These are phyloP conservation scores for Cyclargus thomasi DNA, from an alignment of 1,140 invertebrate species.

Conservation along the genomic window DNA sequence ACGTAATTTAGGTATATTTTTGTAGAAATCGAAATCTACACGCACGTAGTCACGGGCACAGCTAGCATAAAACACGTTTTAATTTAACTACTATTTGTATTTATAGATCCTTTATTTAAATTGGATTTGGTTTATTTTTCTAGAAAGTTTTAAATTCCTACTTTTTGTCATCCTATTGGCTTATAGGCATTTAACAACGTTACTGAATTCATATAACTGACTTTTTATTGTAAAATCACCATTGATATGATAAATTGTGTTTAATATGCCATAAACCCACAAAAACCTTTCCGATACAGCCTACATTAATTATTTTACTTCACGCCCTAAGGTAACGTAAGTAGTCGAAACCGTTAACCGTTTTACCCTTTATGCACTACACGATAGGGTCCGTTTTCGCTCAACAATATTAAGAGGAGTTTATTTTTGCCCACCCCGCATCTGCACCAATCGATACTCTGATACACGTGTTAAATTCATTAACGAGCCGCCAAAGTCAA, in stretches of 20 bases:
- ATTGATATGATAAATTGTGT: neutral
- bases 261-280: slow-evolving; percentile 4
- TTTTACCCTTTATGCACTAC: slow-evolving; percentile 30
- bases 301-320: slow-evolving; percentile 51
- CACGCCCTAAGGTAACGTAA: slow-evolving; percentile 26
- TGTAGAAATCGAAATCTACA: too few relatives aligned
- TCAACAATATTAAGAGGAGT: slow-evolving; percentile 24
- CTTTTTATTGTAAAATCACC: neutral
- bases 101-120: too few relatives aligned
- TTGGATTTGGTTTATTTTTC: too few relatives aligned
- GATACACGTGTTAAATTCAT: slow-evolving; percentile 39
- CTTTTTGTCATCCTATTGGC: too few relatives aligned
- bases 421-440: slow-evolving; percentile 47
- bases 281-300: slow-evolving; percentile 15
- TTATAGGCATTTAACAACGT: neutral
- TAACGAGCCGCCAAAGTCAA: slow-evolving; percentile 21
- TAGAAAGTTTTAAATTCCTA: too few relatives aligned
- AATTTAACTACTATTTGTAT: too few relatives aligned
- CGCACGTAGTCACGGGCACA: too few relatives aligned
- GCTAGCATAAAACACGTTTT: too few relatives aligned
- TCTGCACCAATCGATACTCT: slow-evolving; percentile 51
- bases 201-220: neutral
- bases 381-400: slow-evolving; percentile 32
- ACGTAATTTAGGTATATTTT: too few relatives aligned
- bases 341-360: slow-evolving; percentile 4